Base-by-base conservation (phyloP, 2,888 invertebrate genomes). In the Leptothorax acervorum region DNA sequence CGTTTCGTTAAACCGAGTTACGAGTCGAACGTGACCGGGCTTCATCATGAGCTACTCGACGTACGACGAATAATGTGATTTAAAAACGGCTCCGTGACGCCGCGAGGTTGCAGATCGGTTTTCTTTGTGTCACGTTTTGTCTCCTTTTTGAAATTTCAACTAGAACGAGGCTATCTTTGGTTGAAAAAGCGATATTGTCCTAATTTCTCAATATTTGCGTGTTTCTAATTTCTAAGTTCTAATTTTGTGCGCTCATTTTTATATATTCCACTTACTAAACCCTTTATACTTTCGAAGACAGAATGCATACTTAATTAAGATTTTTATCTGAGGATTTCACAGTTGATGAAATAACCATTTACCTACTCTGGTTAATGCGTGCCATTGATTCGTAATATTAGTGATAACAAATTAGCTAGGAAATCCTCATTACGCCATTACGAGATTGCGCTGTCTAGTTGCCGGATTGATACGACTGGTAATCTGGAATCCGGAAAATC, bases 1-100 rank as follows among this genome's bases (percentile, higher is more conserved):
- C 92, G 92, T 93, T 93, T 93, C 93, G 93, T 92, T 93, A 91
- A 91, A 91, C 87, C 91, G 91, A 93, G 92, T 92, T 92, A 92
- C 91, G 91, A 93, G 90, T 86, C 82, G 89, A 82, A 93, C 93
- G 93, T 93, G 93, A 94, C 93, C 87, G 66, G 92, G 89, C 89
- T 93, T 85, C 88, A 85, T 85, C 88, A 90, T 90, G 88, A 89
- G 91, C 82, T 78, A 75, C 87, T 82, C 79, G 78, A 75, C 66
- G 73, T 60, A 42, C 82, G 70, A 57, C 86, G 86, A 85, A 83
- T 84, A 86, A 85, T 76, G 82, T 74, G 86, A 89, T 86, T 89
- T 85, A 85, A 88, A 87, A 84, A 60, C 75, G 79, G 48, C 66
- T 57, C 74, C 60, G 65, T 78, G 82, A 85, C 71, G 70, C 35